Base-by-base conservation (phyloP, 2,888 invertebrate genomes). In the Hemaris fuciformis region DNA sequence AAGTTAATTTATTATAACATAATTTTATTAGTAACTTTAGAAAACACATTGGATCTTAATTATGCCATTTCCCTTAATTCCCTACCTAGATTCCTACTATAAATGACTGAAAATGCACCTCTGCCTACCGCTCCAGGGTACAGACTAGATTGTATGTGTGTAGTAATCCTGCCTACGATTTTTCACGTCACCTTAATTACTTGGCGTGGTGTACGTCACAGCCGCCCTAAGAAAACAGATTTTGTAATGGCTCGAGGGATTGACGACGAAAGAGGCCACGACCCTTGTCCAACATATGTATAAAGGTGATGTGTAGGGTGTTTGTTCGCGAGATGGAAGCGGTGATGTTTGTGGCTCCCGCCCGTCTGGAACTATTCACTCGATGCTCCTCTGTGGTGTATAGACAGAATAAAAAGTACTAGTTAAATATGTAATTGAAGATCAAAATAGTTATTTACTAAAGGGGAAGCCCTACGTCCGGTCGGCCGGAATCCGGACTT, bases 281-380 rank as follows among this genome's bases (percentile, higher is more conserved):
- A 61, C 45, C 61, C 57, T 61, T 61, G 61, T 58, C 45, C 46
- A 3, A 65, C 57, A 31, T 27, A 46, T 34, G 61, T 71, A 66
- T 31, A 71, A 73, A 75, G 71, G 71, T 63, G 64, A 64, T 64
- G 69, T 68, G 72, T 73, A 67, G 76, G 64, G 74, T 89, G 89
- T 91, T 90, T 89, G 79, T 82, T 81, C 80, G 80, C 79, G 82
- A 84, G 86, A 88, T 88, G 85, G 82, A 80, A 79, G 77, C 79
- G 75, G 73, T 77, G 80, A 82, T 87, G 89, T 87, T 88, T 87
- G 87, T 80, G 83, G 85, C 81, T 79, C 77, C 79, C 74, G 74
- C 73, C 75, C 76, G 81, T 80, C 85, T 81, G 80, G 75, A 79
- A 78, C 84, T 78, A 87, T 87, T 86, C 85, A 84, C 71, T 76